A percentile compares a stretch with the other conserved stretches of the same genome.
Conservation (phyloP, 2,888 invertebrate species). For the Rhyacophila evoluta region DNA sequence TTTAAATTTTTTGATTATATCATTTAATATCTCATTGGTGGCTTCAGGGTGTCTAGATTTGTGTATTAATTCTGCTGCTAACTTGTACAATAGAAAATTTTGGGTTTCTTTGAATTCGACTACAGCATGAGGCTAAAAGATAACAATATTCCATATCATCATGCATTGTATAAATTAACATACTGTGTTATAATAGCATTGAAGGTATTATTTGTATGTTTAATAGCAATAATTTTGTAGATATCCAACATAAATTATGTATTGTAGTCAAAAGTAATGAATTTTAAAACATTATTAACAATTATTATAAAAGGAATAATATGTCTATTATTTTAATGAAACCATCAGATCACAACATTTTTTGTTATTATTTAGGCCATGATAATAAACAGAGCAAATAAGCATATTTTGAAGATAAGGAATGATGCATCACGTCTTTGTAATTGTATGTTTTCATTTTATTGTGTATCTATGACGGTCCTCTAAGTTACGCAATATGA, state of each 20-base stretch:
- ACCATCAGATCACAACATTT: not conserved
- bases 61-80: slow-evolving; percentile 62
- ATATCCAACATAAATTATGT: too few relatives aligned
- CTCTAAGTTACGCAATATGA: too few relatives aligned
- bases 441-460: too few relatives aligned
- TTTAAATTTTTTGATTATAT: slow-evolving; percentile 61
- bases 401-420: slow-evolving; percentile 14
- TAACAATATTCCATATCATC: too few relatives aligned
- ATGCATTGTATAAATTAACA: too few relatives aligned
- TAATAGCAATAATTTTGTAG: too few relatives aligned
- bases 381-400: not conserved
- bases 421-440: too few relatives aligned
- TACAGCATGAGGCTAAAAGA: slow-evolving; percentile 59
- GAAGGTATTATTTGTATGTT: too few relatives aligned
- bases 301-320: too few relatives aligned
- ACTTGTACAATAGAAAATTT: slow-evolving; percentile 60
- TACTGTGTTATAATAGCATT: too few relatives aligned
- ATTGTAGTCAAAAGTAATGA: not conserved
- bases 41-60: slow-evolving; percentile 59
- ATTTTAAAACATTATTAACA: slow-evolving; percentile 39
- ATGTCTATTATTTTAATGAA: not conserved
- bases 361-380: not conserved
- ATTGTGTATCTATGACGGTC: too few relatives aligned
- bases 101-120: slow-evolving; percentile 58
- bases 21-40: slow-evolving; percentile 56